phyloP scores from a whole-genome alignment of 2,888 invertebrate genomes.

The Formica aserva region DNA sequence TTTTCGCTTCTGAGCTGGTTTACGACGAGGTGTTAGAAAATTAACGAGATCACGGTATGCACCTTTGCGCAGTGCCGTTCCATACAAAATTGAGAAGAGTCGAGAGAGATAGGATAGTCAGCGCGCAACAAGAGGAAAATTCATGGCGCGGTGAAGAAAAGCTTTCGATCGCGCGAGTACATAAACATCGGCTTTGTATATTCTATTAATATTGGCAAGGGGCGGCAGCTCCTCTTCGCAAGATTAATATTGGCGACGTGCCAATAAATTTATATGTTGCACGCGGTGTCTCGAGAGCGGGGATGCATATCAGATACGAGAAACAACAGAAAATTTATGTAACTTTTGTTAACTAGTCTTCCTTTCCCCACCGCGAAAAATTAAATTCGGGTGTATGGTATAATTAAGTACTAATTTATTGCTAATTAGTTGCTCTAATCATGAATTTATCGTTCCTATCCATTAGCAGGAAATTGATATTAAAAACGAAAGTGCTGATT shows the following conservation, averaged over 20 bases:
- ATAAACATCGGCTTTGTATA: slow-evolving; percentile 36
- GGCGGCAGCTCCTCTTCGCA: slow-evolving; percentile 11
- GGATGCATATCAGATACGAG: not conserved
- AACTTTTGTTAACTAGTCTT: not conserved
- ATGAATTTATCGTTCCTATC: not conserved
- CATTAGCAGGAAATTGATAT: not conserved
- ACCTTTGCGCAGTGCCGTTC: slow-evolving; percentile 17
- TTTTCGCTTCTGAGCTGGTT: slow-evolving; percentile 42
- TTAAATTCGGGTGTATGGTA: not conserved
- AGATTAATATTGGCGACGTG: slow-evolving; percentile 40
- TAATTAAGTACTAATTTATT: not conserved
- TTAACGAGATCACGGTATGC: slow-evolving; percentile 47
- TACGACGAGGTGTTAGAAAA: slow-evolving; percentile 48
- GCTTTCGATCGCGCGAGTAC: slow-evolving; percentile 40
- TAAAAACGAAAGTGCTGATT: not conserved
- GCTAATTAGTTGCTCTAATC: not conserved
- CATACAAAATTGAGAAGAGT: slow-evolving; percentile 48
- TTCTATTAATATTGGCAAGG: slow-evolving; percentile 44
- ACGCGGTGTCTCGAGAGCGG: not conserved
- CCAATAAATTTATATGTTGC: slow-evolving; percentile 41
- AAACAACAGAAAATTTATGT: slow-evolving; percentile 12
- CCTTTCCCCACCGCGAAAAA: not conserved
- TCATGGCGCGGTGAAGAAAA: slow-evolving; percentile 32
- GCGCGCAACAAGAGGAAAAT: slow-evolving; percentile 39
- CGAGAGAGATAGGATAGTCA: slow-evolving; percentile 30